Evolutionary conservation across 2,888 invertebrate species (phyloP), one percentile per base, ranked within the genome.

Genomic region (Diarsia brunnea): DNA sequence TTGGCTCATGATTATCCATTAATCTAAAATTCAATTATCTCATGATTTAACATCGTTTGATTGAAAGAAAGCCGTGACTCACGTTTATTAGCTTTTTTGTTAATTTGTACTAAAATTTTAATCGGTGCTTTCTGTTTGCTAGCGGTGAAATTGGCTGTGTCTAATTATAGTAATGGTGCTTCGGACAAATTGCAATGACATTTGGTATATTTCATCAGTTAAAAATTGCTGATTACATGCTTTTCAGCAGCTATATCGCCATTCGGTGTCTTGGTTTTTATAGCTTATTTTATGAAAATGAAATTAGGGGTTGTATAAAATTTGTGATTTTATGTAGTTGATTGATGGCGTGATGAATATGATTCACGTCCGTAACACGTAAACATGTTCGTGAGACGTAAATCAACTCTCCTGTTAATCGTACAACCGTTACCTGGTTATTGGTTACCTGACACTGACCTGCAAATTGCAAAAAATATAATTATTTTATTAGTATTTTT

Each of bases 1-100:
- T 88, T 88, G 89, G 87, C 87, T 89, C 88, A 84, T 90, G 91
- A 91, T 92, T 93, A 91, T 92, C 88, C 90, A 95, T 94, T 94
- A 95, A 95, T 95, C 94, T 95, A 92, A 94, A 94, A 95, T 94
- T 94, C 94, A 91, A 90, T 92, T 91, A 91, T 90, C 90, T 90
- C 89, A 91, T 91, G 90, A 91, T 92, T 90, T 89, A 90, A 89
- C 88, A 84, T 88, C 88, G 87, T 87, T 88, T 90, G 90, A 92
- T 92, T 92, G 90, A 90, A 93, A 91, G 90, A 92, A 90, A 90
- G 89, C 89, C 91, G 90, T 89, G 89, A 90, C 86, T 90, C 92
- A 91, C 90, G 92, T 86, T 85, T 87, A 83, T 85, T 81, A 79
- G 81, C 38, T 78, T 64, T 88, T 86, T 88, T 80, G 79, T 85